phyloP scores from a whole-genome alignment of 1,140 invertebrate genomes.

The Trichonephila inaurata region DNA sequence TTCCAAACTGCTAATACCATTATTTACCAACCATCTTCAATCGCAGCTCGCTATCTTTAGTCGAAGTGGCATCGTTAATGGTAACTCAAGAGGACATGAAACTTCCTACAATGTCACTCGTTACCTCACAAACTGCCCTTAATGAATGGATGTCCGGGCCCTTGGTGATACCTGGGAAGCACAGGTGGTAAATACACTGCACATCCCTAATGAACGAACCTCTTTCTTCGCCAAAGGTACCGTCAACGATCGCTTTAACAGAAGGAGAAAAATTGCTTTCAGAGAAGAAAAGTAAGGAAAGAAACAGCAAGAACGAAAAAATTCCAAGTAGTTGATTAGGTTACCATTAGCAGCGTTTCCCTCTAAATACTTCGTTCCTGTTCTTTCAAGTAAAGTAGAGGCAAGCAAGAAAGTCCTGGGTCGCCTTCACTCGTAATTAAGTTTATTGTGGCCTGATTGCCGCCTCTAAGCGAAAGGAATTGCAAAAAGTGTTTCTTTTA shows the following conservation, averaged over 20 bases:
- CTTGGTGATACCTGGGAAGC: slow-evolving; percentile 10
- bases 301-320: slow-evolving; percentile 12
- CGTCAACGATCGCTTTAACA: slow-evolving; percentile 34
- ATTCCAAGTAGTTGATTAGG: slow-evolving; percentile 64
- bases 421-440: slow-evolving; percentile 72
- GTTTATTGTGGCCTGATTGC: slow-evolving; percentile 75
- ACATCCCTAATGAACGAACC: slow-evolving; percentile 10
- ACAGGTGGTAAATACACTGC: slow-evolving; percentile 66
- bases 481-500: slow-evolving; percentile 73
- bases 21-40: neutral
- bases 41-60: neutral
- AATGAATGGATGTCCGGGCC: slow-evolving; percentile 51
- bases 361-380: slow-evolving; percentile 64
- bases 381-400: slow-evolving; percentile 31
- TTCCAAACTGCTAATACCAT: neutral
- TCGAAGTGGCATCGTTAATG: slow-evolving; percentile 30
- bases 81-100: slow-evolving; percentile 11
- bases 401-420: slow-evolving; percentile 8
- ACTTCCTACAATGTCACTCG: neutral
- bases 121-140: neutral
- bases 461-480: slow-evolving; percentile 57
- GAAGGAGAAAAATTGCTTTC: slow-evolving; percentile 57
- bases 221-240: slow-evolving; percentile 16
- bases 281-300: neutral
- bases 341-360: slow-evolving; percentile 72